Base-by-base conservation (phyloP, 2,113 vertebrate species). In the Serilophus lunatus region DNA sequence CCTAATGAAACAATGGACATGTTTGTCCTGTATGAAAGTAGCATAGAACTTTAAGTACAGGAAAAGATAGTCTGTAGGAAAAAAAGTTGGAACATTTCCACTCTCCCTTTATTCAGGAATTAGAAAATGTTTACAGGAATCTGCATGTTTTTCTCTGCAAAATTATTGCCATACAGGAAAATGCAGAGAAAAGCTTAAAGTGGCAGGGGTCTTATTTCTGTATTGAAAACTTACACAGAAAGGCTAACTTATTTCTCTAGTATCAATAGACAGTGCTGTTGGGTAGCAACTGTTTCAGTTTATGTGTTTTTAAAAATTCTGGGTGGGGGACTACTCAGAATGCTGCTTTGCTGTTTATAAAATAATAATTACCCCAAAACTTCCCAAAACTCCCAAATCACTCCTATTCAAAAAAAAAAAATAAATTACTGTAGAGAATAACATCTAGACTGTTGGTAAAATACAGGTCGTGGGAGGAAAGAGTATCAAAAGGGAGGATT, bases 61-160 rank as follows among this genome's bases (percentile, higher is more conserved):
- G 47, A 45, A 50, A 85, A 54, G 38, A 74, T 13, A 45, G 47
- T 60, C 29, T 26, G 11, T 45, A 40, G 42, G 26, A 24, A 80
- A 88, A 36, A 57, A 88, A 33, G 54, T 2, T 40, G 20, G 16
- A 91, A 63, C 3, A 14, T 33, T 92, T 91, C 24, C 35, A 59
- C 35, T 6, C 25, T 91, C 14, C 25, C n/a, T 94, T 91, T 72
- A 11, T 90, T 82, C 96, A 94, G 56, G 90, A 92, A 70, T 92
- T 91, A 92, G 56, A 72, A 77, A 69, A 76, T 66, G 80, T 97
- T 97, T 96, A 95, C 88, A 86, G 35, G 28, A 84, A 26, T 59
- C 28, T 85, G 36, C 7, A 2, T 59, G 38, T 69, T 92, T 95
- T 94, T 93, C 80, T 71, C 75, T 82, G 88, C 74, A 59, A 59